Conservation (phyloP, 1,140 invertebrate genomes). For the Philotrypesis tridentata region DNA sequence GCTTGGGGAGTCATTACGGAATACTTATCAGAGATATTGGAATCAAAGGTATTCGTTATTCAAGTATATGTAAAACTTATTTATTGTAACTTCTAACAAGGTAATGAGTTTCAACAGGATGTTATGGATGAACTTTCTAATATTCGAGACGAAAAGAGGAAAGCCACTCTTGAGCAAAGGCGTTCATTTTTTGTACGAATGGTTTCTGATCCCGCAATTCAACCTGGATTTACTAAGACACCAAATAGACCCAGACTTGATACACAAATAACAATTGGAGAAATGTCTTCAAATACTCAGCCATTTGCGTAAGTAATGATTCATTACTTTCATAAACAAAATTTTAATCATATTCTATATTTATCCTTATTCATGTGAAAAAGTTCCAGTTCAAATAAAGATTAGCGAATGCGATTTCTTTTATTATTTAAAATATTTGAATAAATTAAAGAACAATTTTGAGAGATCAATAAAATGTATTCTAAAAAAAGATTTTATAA, state of each 20-base stretch:
- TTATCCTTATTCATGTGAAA: too few relatives aligned
- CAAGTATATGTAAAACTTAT: not conserved
- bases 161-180: constrained; percentile 88
- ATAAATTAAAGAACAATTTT: too few relatives aligned
- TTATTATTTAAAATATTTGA: too few relatives aligned
- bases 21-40: constrained; percentile 86
- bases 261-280: constrained; percentile 68
- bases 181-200: constrained; percentile 97
- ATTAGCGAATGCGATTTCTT: too few relatives aligned
- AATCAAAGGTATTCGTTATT: constrained; percentile 73
- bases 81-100: not conserved
- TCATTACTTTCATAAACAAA: not conserved
- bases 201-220: constrained; percentile 96
- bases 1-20: constrained; percentile 94
- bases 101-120: constrained; percentile 69
- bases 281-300: constrained; percentile 58
- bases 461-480: too few relatives aligned
- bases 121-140: constrained; percentile 81
- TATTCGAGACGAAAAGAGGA: constrained; percentile 79
- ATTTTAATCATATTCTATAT: too few relatives aligned
- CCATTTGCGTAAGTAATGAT: constrained; percentile 54
- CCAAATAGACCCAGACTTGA: constrained; percentile 69
- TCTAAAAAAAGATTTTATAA: too few relatives aligned
- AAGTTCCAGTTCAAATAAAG: too few relatives aligned
- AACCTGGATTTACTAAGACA: constrained; percentile 71